These are phyloP conservation scores for Dolichomitus sp. DNA, from an alignment of 2,888 invertebrate genomes.

Conservation along the genomic window DNA sequence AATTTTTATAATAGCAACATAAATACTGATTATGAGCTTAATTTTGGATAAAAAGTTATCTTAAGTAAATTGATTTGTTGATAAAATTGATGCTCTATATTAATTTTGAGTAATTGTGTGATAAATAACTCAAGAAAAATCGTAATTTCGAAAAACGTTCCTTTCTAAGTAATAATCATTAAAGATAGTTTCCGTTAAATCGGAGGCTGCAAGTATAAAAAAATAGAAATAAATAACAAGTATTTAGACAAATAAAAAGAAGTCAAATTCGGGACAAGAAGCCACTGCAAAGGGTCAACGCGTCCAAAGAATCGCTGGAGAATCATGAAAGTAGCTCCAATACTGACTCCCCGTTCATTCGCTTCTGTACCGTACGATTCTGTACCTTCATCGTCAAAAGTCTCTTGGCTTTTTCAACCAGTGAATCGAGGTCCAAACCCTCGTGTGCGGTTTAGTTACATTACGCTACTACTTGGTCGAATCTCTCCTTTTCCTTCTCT, in stretches of 20 bases:
- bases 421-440: conserved; percentile 56
- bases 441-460: conserved; percentile 66
- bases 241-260: conserved; percentile 42
- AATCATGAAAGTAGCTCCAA: conserved; percentile 30
- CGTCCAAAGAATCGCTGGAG: conserved; percentile 61
- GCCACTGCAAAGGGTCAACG: conserved; percentile 65
- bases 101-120: too few species aligned
- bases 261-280: conserved; percentile 63
- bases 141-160: too few species aligned
- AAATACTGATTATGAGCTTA: too few species aligned
- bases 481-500: conserved; percentile 45
- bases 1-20: too few species aligned
- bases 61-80: too few species aligned
- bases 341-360: conserved; percentile 13
- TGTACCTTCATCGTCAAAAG: conserved; percentile 61
- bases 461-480: conserved; percentile 55
- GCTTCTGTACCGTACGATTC: conserved; percentile 16
- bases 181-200: too few species aligned
- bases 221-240: too few species aligned
- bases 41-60: too few species aligned
- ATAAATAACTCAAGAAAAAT: too few species aligned
- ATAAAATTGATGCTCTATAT: too few species aligned
- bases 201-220: too few species aligned
- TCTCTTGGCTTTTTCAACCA: conserved; percentile 64
- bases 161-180: too few species aligned